phyloP scores from a whole-genome alignment of 2,888 invertebrate species.

The Drosophila nigricruria region DNA sequence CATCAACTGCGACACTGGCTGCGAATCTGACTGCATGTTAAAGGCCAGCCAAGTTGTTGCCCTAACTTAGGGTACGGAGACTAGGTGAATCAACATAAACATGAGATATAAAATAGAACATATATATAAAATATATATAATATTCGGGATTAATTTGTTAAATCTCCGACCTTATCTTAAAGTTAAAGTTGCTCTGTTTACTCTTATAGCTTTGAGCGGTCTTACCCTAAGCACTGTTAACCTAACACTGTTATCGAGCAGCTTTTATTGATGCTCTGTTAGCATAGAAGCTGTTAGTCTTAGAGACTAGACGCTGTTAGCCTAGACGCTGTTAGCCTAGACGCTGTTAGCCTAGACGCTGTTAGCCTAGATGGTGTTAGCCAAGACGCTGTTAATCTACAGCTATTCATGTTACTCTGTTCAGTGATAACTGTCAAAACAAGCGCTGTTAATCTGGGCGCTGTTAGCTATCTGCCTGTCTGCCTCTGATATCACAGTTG shows the following conservation, averaged over 20 bases:
- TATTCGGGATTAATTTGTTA: neutral
- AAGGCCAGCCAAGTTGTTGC: conserved; percentile 9
- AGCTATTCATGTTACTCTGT: neutral
- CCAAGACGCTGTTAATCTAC: neutral
- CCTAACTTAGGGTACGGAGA: neutral
- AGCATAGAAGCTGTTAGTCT: neutral
- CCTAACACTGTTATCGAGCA: no score
- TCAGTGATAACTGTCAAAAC: neutral
- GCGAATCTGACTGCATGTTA: conserved; percentile 9
- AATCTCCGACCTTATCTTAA: neutral
- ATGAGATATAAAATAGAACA: neutral
- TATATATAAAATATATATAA: neutral
- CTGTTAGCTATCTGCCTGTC: neutral
- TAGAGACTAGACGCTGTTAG: neutral
- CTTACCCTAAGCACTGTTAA: neutral
- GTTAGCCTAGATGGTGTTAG: neutral
- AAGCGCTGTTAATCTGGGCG: neutral
- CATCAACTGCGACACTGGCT: conserved; percentile 9
- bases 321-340: neutral
- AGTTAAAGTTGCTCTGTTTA: neutral
- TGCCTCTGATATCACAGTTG: neutral
- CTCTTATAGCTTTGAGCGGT: no score
- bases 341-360: neutral
- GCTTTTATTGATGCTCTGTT: neutral
- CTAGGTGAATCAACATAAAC: neutral